phyloP scores from a whole-genome alignment of 2,113 vertebrate species.

The Cochlearius cochlearius region DNA sequence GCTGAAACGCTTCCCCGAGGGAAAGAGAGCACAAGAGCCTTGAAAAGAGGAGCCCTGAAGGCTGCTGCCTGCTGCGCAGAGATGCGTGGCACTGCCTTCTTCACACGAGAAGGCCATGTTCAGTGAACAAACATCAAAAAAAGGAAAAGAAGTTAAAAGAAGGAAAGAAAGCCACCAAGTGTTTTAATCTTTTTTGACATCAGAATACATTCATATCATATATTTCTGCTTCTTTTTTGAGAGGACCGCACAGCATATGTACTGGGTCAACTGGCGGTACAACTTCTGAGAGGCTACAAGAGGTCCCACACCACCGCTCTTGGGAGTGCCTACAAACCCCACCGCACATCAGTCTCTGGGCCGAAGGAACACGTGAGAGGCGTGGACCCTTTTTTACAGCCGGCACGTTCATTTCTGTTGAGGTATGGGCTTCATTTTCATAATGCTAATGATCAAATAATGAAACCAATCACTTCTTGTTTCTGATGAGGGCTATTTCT shows the following conservation, averaged over 20 bases:
- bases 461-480: neutral
- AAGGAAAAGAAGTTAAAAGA: neutral
- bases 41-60: neutral
- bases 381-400: neutral
- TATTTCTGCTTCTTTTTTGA: neutral
- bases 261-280: rapidly evolving
- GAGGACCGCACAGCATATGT: neutral
- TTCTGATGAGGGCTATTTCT: neutral
- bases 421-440: neutral
- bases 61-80: neutral
- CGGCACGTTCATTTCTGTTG: neutral
- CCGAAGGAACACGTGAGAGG: neutral
- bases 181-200: neutral
- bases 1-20: neutral
- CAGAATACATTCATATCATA: neutral
- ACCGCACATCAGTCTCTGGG: neutral
- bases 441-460: neutral
- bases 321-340: neutral
- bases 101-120: neutral
- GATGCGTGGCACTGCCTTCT: rapidly evolving
- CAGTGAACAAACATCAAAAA: neutral
- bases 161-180: neutral
- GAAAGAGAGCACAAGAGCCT: neutral
- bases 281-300: neutral
- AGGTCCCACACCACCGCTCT: neutral